Base-by-base conservation (phyloP, 2,113 vertebrate genomes). In the Lycocorax pyrrhopterus region DNA sequence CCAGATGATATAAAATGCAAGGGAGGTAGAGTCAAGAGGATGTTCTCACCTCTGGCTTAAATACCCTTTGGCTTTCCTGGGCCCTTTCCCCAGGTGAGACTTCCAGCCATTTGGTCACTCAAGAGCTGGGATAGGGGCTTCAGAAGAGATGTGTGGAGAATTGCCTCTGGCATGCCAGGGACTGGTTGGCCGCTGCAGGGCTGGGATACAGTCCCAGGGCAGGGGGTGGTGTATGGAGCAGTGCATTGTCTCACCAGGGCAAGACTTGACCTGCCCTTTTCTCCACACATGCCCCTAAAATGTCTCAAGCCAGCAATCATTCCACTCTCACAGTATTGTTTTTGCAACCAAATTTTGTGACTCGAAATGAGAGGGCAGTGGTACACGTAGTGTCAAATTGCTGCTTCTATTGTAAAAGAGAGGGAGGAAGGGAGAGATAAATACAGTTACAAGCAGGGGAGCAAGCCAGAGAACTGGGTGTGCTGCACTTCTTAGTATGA, bases 341-440 rank as follows among this genome's bases (percentile, higher is more conserved):
- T 51, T 80, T 77, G 21, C 10, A 58, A 30, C 30, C 8, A 77
- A 15, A n/a, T 46, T 27, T 41, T 81, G 39, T 74, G 4, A 32
- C 13, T 77, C 69, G 27, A 80, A 81, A 84, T 73, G 3, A 60
- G 21, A 69, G 6, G 29, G 4, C 11, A 60, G 52, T 1, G 3
- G 32, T 62, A 86, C 9, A 33, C 0, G 0, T 11, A 18, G 11
- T 27, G 11, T 49, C 13, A 78, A 56, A 60, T 71, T 77, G 5
- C 26, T 80, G 26, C 6, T 84, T 75, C 22, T 53, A 1, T 81
- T 84, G 32, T 44, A 84, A 73, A 84, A 51, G 29, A 60, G 30
- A 74, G 8, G 4, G 30, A 59, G 7, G 26, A 74, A 85, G 9
- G 1, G 35, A 27, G 5, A 17, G 19, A 35, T 53, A 85, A 53